Evolutionary conservation across 2,888 invertebrate genomes (phyloP).

Genomic region (Drosophila multiciliata): DNA sequence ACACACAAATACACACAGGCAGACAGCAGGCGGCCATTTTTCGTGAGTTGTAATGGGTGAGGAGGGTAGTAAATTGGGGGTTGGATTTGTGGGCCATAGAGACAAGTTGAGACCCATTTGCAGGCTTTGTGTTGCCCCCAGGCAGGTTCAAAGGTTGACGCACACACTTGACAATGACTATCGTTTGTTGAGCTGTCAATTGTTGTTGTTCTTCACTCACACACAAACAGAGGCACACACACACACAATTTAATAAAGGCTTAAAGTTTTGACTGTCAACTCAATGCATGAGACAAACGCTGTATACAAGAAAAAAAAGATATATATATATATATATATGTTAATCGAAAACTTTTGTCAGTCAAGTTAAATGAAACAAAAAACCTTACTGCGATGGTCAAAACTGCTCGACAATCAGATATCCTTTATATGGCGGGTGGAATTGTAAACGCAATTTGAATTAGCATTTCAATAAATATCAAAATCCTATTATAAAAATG

Average conservation of each 20-base stretch:
- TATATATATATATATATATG: background rate
- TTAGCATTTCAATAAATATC: background rate
- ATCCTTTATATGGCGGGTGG: background rate
- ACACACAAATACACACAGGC: conserved; percentile 26
- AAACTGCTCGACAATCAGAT: background rate
- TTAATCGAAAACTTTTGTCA: conserved; percentile 58
- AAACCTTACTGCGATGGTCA: background rate
- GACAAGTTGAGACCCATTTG: conserved; percentile 34
- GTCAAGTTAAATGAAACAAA: conserved; percentile 47
- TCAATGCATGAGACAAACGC: conserved; percentile 13
- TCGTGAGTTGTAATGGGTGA: background rate
- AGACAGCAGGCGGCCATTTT: conserved; percentile 15
- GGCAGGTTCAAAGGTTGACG: conserved; percentile 78
- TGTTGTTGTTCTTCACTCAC: conserved; percentile 50
- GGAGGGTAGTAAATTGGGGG: background rate
- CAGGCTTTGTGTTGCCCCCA: conserved; percentile 30
- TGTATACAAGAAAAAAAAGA: no score
- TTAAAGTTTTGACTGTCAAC: conserved; percentile 65
- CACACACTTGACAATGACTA: conserved; percentile 80
- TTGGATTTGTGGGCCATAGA: conserved; percentile 10
- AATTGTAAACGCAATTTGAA: background rate
- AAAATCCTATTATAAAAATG: background rate
- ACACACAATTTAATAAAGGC: conserved; percentile 72
- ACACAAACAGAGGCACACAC: conserved; percentile 6
- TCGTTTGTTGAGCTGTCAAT: conserved; percentile 79